Evolutionary conservation across 2,888 invertebrate genomes (phyloP).

Genomic region (Drosophila formosana): DNA sequence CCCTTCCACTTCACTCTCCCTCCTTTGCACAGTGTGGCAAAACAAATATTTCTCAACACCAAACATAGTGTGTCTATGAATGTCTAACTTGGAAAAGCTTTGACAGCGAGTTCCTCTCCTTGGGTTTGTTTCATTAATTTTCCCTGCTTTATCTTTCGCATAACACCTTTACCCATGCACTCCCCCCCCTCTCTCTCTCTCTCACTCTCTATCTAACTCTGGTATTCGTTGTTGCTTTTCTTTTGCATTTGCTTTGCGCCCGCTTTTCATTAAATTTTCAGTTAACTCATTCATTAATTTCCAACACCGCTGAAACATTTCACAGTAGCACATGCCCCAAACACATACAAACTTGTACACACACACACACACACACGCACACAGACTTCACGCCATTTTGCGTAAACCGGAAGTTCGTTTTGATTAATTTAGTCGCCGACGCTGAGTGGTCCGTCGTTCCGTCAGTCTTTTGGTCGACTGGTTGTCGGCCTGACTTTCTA

Average conservation of each 20-base stretch:
- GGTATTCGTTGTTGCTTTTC: slow-evolving; percentile 21
- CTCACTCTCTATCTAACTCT: background rate
- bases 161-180: slow-evolving; percentile 68
- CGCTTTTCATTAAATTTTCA: slow-evolving; percentile 80
- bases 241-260: slow-evolving; percentile 25
- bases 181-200: background rate
- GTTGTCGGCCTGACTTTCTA: slow-evolving; percentile 51
- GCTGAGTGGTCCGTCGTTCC: slow-evolving; percentile 36
- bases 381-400: slow-evolving; percentile 76
- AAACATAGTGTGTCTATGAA: slow-evolving; percentile 64
- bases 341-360: slow-evolving; percentile 36
- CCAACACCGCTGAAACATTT: slow-evolving; percentile 60
- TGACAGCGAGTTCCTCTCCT: slow-evolving; percentile 47
- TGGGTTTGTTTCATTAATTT: slow-evolving; percentile 75
- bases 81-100: slow-evolving; percentile 67
- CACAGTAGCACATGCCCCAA: slow-evolving; percentile 56
- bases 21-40: slow-evolving; percentile 53
- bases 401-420: slow-evolving; percentile 82
- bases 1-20: background rate
- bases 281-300: slow-evolving; percentile 82
- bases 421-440: slow-evolving; percentile 81
- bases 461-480: slow-evolving; percentile 17
- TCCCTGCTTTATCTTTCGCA: slow-evolving; percentile 79
- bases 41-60: slow-evolving; percentile 76
- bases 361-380: slow-evolving; percentile 14